Conservation (phyloP, 2,888 invertebrate genomes). For the Phoenoteleia sp. region DNA sequence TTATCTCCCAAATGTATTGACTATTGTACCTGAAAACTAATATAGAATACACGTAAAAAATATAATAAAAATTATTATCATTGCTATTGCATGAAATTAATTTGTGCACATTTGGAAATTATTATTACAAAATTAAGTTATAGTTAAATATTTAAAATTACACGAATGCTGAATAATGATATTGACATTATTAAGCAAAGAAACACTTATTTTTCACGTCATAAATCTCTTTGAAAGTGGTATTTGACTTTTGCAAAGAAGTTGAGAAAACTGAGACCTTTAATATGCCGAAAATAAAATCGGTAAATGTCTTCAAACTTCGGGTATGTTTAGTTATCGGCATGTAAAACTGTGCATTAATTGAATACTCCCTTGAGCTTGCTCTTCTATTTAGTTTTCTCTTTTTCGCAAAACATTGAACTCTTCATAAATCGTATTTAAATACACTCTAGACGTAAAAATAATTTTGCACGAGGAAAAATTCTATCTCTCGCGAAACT, state of each 20-base stretch:
- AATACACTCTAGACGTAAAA: constrained; percentile 3
- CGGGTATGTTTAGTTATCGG: background rate
- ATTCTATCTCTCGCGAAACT: background rate
- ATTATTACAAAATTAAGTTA: too few relatives aligned
- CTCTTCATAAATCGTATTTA: background rate
- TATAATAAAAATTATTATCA: too few relatives aligned
- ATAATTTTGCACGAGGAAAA: background rate
- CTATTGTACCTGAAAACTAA: too few relatives aligned
- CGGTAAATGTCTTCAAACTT: background rate
- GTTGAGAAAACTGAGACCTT: background rate
- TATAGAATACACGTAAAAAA: too few relatives aligned
- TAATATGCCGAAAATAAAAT: constrained; percentile 23
- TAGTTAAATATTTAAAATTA: too few relatives aligned
- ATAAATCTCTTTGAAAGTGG: background rate
- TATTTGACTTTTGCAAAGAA: constrained; percentile 27
- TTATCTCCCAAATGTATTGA: too few relatives aligned
- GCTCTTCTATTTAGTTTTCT: constrained; percentile 18
- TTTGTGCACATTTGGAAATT: too few relatives aligned
- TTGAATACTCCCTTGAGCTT: background rate
- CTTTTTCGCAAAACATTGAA: background rate
- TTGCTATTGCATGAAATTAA: too few relatives aligned
- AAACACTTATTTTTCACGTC: background rate
- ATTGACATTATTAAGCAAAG: background rate
- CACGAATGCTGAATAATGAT: too few relatives aligned
- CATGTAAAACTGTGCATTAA: constrained; percentile 24